phyloP scores from a whole-genome alignment of 2,888 invertebrate species.

The Tinea trinotella region DNA sequence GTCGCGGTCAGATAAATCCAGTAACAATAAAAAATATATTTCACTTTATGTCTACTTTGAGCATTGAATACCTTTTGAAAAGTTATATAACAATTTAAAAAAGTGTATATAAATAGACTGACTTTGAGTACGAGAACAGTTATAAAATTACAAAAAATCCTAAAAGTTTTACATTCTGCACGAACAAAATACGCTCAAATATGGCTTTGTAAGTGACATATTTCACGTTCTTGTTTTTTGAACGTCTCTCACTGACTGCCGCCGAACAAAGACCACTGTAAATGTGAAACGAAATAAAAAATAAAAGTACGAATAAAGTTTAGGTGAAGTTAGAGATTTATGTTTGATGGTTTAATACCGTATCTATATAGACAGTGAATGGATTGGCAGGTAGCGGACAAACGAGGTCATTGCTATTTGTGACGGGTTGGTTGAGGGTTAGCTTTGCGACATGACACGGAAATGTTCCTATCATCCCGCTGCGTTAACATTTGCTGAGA shows the following conservation, averaged over 20 bases:
- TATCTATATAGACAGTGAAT: not conserved
- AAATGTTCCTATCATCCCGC: not conserved
- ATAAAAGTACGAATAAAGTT: not conserved
- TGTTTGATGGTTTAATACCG: too few relatives aligned
- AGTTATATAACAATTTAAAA: too few relatives aligned
- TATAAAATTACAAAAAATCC: not conserved
- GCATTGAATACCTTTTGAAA: too few relatives aligned
- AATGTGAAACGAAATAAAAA: not conserved
- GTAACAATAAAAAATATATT: too few relatives aligned
- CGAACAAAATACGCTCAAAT: not conserved
- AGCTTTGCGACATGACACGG: not conserved
- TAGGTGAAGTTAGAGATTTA: not conserved
- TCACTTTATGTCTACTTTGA: too few relatives aligned
- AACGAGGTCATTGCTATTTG: not conserved
- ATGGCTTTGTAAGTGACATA: not conserved
- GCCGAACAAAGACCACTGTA: not conserved
- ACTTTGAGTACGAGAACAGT: not conserved
- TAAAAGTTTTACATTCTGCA: not conserved
- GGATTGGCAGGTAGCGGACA: not conserved
- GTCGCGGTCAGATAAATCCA: too few relatives aligned
- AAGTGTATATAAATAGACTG: not conserved
- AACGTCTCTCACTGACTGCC: not conserved
- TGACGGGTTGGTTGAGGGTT: not conserved
- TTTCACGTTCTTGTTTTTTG: not conserved
- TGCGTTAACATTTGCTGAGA: not conserved